Conservation (phyloP, 2,888 invertebrate genomes). For the Hirudinaria manillensis region DNA sequence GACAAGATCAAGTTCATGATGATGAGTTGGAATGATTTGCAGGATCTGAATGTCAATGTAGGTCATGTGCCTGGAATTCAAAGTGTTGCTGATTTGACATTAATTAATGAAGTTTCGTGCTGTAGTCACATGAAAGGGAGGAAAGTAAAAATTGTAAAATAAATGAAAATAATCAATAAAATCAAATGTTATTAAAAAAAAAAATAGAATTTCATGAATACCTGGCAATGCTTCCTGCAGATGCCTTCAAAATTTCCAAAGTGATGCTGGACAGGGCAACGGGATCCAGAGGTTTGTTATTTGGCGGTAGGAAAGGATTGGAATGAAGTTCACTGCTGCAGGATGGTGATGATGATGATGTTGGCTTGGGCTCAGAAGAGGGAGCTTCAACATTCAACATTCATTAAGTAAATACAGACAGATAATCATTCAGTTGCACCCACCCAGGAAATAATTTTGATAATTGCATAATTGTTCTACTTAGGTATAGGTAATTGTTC, state of each 20-base stretch:
- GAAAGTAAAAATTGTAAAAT: background rate
- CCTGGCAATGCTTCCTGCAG: background rate
- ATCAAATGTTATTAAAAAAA: too few relatives aligned
- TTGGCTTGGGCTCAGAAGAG: background rate
- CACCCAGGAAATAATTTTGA: too few relatives aligned
- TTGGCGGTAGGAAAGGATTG: background rate
- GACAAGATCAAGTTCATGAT: background rate
- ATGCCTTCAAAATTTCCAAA: background rate
- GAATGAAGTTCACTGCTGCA: background rate
- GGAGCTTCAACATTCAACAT: background rate
- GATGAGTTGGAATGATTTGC: background rate
- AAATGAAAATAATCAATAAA: too few relatives aligned
- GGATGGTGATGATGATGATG: background rate
- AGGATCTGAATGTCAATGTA: slow-evolving; percentile 14
- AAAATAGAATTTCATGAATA: background rate
- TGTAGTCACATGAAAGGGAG: too few relatives aligned
- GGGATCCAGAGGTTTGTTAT: slow-evolving; percentile 10
- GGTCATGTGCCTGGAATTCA: slow-evolving; percentile 20
- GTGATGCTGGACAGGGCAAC: background rate
- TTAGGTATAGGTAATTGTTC: too few relatives aligned
- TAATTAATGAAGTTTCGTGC: too few relatives aligned
- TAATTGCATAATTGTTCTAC: too few relatives aligned
- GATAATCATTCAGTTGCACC: too few relatives aligned
- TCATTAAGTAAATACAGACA: too few relatives aligned
- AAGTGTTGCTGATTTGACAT: too few relatives aligned